A percentile compares a stretch with the other conserved stretches of the same genome.
phyloP scores from a whole-genome alignment of 2,797 vertebrate genomes.

The Notolabrus celidotus region DNA sequence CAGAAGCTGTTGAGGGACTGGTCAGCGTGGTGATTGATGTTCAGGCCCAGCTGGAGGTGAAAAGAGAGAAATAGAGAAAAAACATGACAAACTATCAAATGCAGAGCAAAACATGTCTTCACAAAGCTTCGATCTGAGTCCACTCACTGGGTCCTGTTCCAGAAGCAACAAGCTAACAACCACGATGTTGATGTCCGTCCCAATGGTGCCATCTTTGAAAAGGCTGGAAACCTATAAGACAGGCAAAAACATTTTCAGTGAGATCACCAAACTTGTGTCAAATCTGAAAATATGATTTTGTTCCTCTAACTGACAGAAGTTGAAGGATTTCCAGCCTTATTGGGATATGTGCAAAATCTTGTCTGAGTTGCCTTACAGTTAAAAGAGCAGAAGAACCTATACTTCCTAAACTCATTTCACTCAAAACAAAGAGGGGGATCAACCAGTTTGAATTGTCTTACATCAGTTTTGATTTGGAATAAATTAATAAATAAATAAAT shows the following conservation, averaged over 20 bases:
- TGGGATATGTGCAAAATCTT: too few species aligned
- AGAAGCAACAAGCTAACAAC: slow-evolving; percentile 95
- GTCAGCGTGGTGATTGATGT: slow-evolving; percentile 96
- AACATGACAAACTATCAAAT: slow-evolving; percentile 6
- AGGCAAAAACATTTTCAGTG: neutral
- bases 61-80: slow-evolving; percentile 2
- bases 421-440: too few species aligned
- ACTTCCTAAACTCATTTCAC: too few species aligned
- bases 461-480: too few species aligned
- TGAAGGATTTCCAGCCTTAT: too few species aligned
- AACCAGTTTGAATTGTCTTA: too few species aligned
- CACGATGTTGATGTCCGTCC: slow-evolving; percentile 95
- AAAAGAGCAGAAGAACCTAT: too few species aligned
- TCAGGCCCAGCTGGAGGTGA: slow-evolving; percentile 87
- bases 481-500: too few species aligned
- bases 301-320: too few species aligned
- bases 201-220: slow-evolving; percentile 98
- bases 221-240: slow-evolving; percentile 93
- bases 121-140: neutral
- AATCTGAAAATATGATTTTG: too few species aligned
- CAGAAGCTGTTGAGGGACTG: slow-evolving; percentile 98
- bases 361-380: too few species aligned
- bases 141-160: slow-evolving; percentile 95
- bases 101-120: neutral
- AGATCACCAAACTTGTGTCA: too few species aligned